These are phyloP conservation scores for Cephus pygmeus DNA, from an alignment of 2,888 invertebrate species.

Conservation along the genomic window DNA sequence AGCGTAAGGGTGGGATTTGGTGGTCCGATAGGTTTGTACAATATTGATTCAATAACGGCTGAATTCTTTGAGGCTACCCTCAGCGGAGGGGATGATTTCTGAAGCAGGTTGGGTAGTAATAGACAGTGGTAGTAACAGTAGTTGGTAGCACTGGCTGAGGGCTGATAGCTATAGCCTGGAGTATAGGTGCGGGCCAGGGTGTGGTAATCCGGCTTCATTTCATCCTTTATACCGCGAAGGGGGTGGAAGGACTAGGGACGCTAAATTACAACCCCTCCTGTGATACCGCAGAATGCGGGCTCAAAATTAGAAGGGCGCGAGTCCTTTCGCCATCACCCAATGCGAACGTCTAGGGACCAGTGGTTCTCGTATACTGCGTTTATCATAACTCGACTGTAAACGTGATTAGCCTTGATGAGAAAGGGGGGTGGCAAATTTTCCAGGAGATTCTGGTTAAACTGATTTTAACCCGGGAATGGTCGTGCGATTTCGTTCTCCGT, in stretches of 20 bases:
- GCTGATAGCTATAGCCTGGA: conserved; percentile 29
- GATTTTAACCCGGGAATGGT: no score
- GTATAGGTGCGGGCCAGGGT: conserved; percentile 35
- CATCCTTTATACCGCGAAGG: conserved; percentile 54
- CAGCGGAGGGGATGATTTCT: neutral
- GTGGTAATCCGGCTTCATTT: conserved; percentile 62
- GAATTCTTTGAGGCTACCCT: conserved; percentile 39
- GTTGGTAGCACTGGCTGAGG: neutral
- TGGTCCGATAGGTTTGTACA: conserved; percentile 50
- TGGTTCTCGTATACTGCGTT: no score
- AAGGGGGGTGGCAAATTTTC: no score
- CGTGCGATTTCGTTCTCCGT: no score
- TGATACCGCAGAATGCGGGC: conserved; percentile 63
- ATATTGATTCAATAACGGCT: conserved; percentile 60
- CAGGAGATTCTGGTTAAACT: no score
- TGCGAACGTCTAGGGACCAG: conserved; percentile 28
- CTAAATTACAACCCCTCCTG: conserved; percentile 63
- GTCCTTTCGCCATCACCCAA: conserved; percentile 49
- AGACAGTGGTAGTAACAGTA: neutral
- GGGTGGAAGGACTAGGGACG: conserved; percentile 43
- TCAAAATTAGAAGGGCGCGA: conserved; percentile 64
- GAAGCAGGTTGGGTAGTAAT: neutral
- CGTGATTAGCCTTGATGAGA: no score
- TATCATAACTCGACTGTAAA: no score
- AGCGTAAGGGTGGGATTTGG: conserved; percentile 12